Evolutionary conservation across 2,888 invertebrate species (phyloP).

Genomic region (Oligia strigilis): DNA sequence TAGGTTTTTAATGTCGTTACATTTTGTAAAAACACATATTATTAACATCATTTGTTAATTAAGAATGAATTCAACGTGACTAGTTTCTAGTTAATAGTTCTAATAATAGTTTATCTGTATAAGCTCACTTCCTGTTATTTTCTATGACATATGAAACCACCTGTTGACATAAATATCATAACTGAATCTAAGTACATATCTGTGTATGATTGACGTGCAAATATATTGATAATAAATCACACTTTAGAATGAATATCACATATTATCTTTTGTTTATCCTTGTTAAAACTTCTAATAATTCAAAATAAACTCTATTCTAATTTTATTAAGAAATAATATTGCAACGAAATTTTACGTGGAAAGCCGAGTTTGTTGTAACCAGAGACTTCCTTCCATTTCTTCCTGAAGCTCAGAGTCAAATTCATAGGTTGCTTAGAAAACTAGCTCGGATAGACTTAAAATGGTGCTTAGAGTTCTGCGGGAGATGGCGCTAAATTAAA

Average conservation of each 20-base stretch:
- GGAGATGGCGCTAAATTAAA: slow-evolving; percentile 61
- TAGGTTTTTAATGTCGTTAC: background rate
- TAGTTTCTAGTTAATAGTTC: background rate
- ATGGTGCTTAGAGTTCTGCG: slow-evolving; percentile 14
- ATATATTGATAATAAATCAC: background rate
- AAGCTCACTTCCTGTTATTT: slow-evolving; percentile 41
- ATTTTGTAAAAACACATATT: background rate
- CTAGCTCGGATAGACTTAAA: slow-evolving; percentile 58
- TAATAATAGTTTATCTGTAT: slow-evolving; percentile 4
- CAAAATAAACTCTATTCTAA: background rate
- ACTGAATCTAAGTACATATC: slow-evolving; percentile 33
- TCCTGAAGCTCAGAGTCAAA: background rate
- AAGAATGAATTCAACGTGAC: background rate
- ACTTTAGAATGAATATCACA: background rate
- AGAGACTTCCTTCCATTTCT: slow-evolving; percentile 11
- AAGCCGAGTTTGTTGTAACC: too few relatives aligned
- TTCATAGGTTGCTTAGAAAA: slow-evolving; percentile 21
- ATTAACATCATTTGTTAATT: background rate
- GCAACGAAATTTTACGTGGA: background rate
- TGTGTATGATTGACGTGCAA: slow-evolving; percentile 27
- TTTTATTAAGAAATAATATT: background rate
- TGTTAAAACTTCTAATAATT: background rate
- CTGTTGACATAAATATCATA: slow-evolving; percentile 72
- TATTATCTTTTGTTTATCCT: background rate
- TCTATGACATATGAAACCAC: slow-evolving; percentile 72